A percentile compares a stretch with the other conserved stretches of the same genome.
Conservation (phyloP, 2,888 invertebrate genomes). For the Heliconius charithonia region DNA sequence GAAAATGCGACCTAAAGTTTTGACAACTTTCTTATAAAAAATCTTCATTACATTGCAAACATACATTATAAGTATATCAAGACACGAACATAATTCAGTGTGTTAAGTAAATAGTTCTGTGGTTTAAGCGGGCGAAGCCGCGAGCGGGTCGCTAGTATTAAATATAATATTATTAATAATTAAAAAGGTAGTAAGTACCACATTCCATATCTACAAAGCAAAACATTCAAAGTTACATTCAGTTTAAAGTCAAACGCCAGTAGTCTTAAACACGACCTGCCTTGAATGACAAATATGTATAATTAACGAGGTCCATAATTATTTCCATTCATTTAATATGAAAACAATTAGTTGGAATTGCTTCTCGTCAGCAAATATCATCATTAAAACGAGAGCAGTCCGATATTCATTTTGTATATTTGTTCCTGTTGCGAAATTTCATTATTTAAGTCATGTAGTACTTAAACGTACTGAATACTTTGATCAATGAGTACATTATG, state of each 20-base stretch:
- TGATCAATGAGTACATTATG: neutral
- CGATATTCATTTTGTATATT: conserved; percentile 26
- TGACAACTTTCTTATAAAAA: no score
- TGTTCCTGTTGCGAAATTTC: conserved; percentile 20
- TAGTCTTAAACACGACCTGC: conserved; percentile 5
- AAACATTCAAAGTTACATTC: neutral
- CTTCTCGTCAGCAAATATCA: conserved; percentile 17
- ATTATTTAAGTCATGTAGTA: conserved; percentile 17
- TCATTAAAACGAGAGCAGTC: conserved; percentile 12
- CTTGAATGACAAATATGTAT: conserved; percentile 13
- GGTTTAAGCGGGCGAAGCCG: no score
- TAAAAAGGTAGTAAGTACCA: no score
- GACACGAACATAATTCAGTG: no score
- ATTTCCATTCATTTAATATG: conserved; percentile 27
- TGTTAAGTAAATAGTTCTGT: no score
- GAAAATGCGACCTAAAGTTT: no score
- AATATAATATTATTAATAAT: no score
- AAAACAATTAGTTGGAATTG: conserved; percentile 24
- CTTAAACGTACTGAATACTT: conserved; percentile 16
- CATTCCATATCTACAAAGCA: no score
- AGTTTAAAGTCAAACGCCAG: neutral
- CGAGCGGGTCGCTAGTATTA: no score
- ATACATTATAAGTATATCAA: no score
- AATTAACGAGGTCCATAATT: conserved; percentile 26
- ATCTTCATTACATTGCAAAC: no score